Evolutionary conservation across 2,797 vertebrate genomes (phyloP).

Genomic region (Scyliorhinus canicula): DNA sequence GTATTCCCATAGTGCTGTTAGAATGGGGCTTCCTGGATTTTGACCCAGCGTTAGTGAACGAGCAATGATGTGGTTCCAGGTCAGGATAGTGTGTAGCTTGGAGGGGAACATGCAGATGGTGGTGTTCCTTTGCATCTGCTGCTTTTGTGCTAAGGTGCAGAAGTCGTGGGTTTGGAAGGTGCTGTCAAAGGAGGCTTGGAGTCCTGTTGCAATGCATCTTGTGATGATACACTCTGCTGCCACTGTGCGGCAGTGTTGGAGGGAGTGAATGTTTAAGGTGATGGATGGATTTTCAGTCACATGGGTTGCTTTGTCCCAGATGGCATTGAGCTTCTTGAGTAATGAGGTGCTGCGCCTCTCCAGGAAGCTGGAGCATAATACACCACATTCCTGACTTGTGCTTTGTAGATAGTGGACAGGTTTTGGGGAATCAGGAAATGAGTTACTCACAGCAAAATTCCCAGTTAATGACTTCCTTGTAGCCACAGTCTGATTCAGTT

Average conservation of each 20-base stretch:
- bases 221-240: background rate
- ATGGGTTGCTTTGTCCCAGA: background rate
- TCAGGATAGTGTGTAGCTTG: background rate
- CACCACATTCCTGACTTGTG: no score
- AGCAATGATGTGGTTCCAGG: background rate
- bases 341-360: no score
- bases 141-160: background rate
- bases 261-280: no score
- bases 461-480: no score
- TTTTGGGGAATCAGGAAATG: no score
- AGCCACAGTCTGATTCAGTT: no score
- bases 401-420: no score
- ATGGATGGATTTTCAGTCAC: background rate
- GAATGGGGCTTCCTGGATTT: background rate
- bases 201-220: background rate
- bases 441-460: no score
- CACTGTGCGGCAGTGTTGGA: background rate
- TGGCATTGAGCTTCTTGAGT: background rate
- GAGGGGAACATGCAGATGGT: background rate
- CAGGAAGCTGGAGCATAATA: no score
- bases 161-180: background rate
- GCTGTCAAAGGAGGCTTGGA: no score
- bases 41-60: background rate
- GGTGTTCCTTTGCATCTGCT: background rate
- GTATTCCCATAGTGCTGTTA: background rate